phyloP scores from a whole-genome alignment of 37 sponge, comb jelly and placozoan species.

The Diacarnus erythraeanus region DNA sequence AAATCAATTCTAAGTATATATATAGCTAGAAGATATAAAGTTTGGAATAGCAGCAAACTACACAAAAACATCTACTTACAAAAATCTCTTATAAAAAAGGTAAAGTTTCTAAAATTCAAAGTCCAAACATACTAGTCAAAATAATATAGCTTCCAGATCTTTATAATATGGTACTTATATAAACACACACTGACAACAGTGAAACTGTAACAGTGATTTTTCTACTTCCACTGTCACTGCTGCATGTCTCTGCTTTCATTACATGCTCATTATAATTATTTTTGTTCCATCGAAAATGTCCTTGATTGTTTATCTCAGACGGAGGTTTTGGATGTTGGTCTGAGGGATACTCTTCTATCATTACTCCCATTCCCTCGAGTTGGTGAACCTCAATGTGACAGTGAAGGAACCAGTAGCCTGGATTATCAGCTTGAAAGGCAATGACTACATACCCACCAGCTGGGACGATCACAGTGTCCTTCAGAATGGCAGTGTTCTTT shows the following conservation, averaged over 20 bases:
- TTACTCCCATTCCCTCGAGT: constrained; percentile 71
- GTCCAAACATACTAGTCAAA: no score
- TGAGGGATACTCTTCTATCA: constrained; percentile 38
- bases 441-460: constrained; percentile 80
- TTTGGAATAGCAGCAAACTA: no score
- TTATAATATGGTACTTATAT: no score
- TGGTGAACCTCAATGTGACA: constrained; percentile 85
- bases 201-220: no score
- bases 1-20: no score
- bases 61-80: no score
- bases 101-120: no score
- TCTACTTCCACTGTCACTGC: no score
- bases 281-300: constrained; percentile 17
- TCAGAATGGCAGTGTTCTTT: constrained; percentile 11
- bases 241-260: neutral
- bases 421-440: constrained; percentile 72
- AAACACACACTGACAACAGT: no score
- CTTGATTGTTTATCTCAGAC: neutral
- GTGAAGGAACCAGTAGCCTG: constrained; percentile 89
- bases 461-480: constrained; percentile 86
- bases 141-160: no score
- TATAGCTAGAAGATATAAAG: no score
- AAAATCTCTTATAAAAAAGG: no score
- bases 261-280: neutral
- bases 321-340: neutral